Percentiles rank a stretch among this genome's conserved stretches.
Conservation (phyloP, 2,888 invertebrate genomes). For the Drosophila mercatorum region DNA sequence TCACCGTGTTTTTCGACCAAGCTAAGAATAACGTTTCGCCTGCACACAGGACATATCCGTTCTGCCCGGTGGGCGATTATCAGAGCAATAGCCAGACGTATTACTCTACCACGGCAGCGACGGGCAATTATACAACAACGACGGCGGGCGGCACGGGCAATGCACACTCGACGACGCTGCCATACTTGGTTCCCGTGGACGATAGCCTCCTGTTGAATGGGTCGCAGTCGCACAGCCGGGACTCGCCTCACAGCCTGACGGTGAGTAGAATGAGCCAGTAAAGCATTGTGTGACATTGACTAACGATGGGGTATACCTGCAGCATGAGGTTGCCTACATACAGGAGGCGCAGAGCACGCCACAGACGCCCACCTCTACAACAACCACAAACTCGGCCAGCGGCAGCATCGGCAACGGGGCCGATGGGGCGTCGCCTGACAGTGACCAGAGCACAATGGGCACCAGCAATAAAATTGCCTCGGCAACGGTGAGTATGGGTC, state of each 20-base stretch:
- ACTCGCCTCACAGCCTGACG: constrained; percentile 89
- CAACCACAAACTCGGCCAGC: constrained; percentile 87
- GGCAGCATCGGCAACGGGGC: constrained; percentile 76
- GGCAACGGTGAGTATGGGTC: constrained; percentile 91
- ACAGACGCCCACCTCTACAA: constrained; percentile 86
- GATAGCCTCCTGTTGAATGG: constrained; percentile 87
- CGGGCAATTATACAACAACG: constrained; percentile 86
- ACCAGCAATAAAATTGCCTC: constrained; percentile 90
- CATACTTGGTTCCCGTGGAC: constrained; percentile 90
- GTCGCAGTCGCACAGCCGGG: constrained; percentile 86
- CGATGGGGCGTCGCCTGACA: constrained; percentile 80
- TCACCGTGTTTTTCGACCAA: not conserved
- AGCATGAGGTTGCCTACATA: constrained; percentile 84
- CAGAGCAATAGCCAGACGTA: constrained; percentile 86
- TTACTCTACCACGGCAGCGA: constrained; percentile 86
- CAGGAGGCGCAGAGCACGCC: constrained; percentile 83
- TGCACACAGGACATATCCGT: constrained; percentile 89
- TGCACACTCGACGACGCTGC: constrained; percentile 84
- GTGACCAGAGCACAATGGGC: constrained; percentile 78
- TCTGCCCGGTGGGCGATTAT: constrained; percentile 90
- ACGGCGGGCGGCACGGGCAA: constrained; percentile 80
- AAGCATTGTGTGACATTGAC: constrained; percentile 49
- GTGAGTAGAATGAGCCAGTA: constrained; percentile 85
- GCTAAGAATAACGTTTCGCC: constrained; percentile 6
- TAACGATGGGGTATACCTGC: constrained; percentile 39